Base-by-base conservation (phyloP, 2,888 invertebrate genomes). In the Cecidostiba fungosa region DNA sequence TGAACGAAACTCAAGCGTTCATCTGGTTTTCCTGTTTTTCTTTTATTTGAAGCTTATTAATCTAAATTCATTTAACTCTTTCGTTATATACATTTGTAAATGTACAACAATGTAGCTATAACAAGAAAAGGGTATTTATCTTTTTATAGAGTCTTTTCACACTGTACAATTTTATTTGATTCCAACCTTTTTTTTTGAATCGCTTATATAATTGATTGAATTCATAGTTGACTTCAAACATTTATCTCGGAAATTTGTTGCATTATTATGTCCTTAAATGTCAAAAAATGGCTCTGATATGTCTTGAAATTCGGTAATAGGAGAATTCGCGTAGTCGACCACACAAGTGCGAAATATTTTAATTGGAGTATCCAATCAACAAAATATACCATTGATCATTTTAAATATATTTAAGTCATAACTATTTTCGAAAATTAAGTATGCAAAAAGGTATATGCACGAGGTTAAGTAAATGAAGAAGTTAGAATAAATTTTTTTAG, bases 241-340 rank as follows among this genome's bases (percentile, higher is more conserved):
- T 32, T 62, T 74, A 66, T 43, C 23, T 76, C 69, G 43, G 29
- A 32, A 79, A 66, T 69, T 23, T 47, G n/a, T 66, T 74, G 10
- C 72, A 82, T 77, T 76, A 62, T 54, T 79, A 54, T 43, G 72
- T 74, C n/a, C 10, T 77, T 62, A 47, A 16, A 47, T 47, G 66
- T 84, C 69, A 26, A 39, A 82, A 85, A 83, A 32, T 78, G 69
- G 23, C 23, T 88, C 85, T 89, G 91, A 91, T 91, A 91, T 91
- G 91, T 90, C 87, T 90, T 88, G 85, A 89, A 90, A 91, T 91
- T 91, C 90, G 90, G 89, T 90, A 88, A 89, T 86, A 76, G 69
- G 36, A 82, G 29, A 73, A 19, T 73, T 86, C 62, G 36, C 54
- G 59, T 23, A 50, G 43, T 70, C 23, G 73, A 83, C 23, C 43